Base-by-base conservation (phyloP, 2,888 invertebrate genomes). In the Luperina testacea region DNA sequence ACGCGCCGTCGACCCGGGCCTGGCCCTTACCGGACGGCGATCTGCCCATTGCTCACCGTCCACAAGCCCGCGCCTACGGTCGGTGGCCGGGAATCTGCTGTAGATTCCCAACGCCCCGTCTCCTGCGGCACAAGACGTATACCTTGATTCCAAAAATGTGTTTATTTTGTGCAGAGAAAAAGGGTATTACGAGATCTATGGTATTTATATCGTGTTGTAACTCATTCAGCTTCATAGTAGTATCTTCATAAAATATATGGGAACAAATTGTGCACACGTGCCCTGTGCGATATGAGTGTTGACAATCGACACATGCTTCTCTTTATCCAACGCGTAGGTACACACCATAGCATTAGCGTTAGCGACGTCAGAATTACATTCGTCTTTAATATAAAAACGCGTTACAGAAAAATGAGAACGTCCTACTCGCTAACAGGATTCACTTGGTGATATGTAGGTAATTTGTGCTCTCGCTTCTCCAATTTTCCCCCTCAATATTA, bases 361-460 rank as follows among this genome's bases (percentile, higher is more conserved):
- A 76, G 86, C 85, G 57, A 76, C 53, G 86, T 72, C 82, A 70
- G 72, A 88, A 81, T 79, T 77, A 75, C 68, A 78, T 78, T 82
- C 78, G 63, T 74, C 70, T 74, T 65, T 85, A 82, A 80, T 78
- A 87, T 75, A 72, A 89, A 87, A 87, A 89, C 72, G 75, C 48
- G 69, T 82, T 78, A 78, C 67, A 71, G 51, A 70, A 65, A 78
- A 80, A 77, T 71, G 74, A 48, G 83, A 82, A 69, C 73, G 45
- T 67, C 82, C 77, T 69, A 80, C 71, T 84, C 72, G 81, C 82
- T 81, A 76, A 88, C 86, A 53, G 85, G 75, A 84, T 87, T 79
- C 85, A 85, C 77, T 85, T 85, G 81, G 81, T 85, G 86, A 88
- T 88, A 85, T 85, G 82, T 77, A 78, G 71, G 67, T 71, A 82